Conservation (phyloP, 2,888 invertebrate genomes). For the Podotricha telesiphe region DNA sequence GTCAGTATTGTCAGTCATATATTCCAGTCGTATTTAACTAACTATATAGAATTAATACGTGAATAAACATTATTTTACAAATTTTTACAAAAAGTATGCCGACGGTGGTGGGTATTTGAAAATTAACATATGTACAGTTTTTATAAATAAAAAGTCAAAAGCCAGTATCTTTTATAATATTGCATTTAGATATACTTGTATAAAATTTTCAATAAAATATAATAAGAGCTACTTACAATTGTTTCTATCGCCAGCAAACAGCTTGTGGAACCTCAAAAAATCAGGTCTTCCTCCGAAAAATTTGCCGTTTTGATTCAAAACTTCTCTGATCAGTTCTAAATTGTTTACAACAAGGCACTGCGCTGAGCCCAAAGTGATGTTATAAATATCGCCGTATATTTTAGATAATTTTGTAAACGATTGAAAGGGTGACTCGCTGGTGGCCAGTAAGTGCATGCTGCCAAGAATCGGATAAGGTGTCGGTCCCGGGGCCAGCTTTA, state of each 20-base stretch:
- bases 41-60: too few species aligned
- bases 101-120: too few species aligned
- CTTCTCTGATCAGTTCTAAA: slow-evolving; percentile 88
- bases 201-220: too few species aligned
- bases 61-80: too few species aligned
- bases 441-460: slow-evolving; percentile 86
- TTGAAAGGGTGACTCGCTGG: slow-evolving; percentile 87
- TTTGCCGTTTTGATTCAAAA: slow-evolving; percentile 90
- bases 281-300: slow-evolving; percentile 93
- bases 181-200: too few species aligned
- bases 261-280: slow-evolving; percentile 90
- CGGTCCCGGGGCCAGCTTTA: slow-evolving; percentile 86
- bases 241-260: slow-evolving; percentile 93
- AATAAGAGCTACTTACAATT: slow-evolving; percentile 90
- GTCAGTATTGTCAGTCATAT: too few species aligned
- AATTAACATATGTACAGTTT: too few species aligned
- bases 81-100: too few species aligned
- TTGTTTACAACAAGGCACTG: slow-evolving; percentile 90
- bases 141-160: too few species aligned
- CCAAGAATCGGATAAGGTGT: slow-evolving; percentile 87
- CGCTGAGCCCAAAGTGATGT: slow-evolving; percentile 86
- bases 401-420: slow-evolving; percentile 88
- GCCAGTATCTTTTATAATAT: too few species aligned
- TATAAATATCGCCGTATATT: slow-evolving; percentile 89
- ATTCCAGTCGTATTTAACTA: too few species aligned